Evolutionary conservation across 1,140 invertebrate genomes (phyloP).

Genomic region (Diachasmimorpha longicaudata): DNA sequence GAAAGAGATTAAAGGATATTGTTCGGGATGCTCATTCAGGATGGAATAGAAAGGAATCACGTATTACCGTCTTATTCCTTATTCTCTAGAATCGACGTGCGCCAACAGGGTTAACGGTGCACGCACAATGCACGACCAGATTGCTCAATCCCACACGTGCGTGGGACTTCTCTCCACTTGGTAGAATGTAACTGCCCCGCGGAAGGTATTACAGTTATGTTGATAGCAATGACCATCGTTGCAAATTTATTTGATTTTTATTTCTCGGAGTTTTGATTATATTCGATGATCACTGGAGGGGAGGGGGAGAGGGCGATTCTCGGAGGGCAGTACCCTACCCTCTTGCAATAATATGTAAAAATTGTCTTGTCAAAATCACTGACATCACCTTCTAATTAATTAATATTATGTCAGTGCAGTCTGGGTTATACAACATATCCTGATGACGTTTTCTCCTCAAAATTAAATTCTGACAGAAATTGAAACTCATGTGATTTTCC

Average conservation of each 20-base stretch:
- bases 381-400: too few species aligned
- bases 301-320: too few species aligned
- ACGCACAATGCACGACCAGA: slow-evolving; percentile 38
- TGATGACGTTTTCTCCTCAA: too few species aligned
- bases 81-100: slow-evolving; percentile 1
- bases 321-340: too few species aligned
- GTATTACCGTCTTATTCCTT: background rate
- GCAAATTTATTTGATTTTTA: background rate
- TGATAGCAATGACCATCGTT: slow-evolving; percentile 47
- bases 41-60: background rate
- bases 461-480: too few species aligned
- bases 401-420: too few species aligned
- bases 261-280: background rate
- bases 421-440: too few species aligned
- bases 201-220: slow-evolving; percentile 44
- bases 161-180: slow-evolving; percentile 32
- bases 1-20: slow-evolving; percentile 12
- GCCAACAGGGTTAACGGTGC: slow-evolving; percentile 41
- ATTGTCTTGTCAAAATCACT: too few species aligned
- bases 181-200: background rate
- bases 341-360: too few species aligned
- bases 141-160: slow-evolving; percentile 48
- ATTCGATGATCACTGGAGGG: too few species aligned
- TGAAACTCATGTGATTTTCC: too few species aligned
- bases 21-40: background rate